Percentiles rank a stretch among this genome's conserved stretches.
These are phyloP conservation scores for Parasteatoda tepidariorum DNA, from an alignment of 1,140 invertebrate genomes.

Conservation along the genomic window DNA sequence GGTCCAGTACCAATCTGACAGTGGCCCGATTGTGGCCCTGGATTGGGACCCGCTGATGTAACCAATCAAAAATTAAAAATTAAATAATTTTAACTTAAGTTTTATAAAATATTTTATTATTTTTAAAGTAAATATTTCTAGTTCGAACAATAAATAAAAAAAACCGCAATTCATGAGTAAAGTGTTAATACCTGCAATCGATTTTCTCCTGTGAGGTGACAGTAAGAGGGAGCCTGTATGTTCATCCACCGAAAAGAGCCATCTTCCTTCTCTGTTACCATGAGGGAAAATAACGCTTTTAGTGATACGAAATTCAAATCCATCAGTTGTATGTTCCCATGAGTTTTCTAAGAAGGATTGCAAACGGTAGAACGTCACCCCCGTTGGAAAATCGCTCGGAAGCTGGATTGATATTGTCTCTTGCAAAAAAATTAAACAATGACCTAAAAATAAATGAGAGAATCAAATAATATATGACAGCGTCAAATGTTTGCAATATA, in stretches of 20 bases:
- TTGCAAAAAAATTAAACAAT: not conserved
- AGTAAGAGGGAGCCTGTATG: conserved; percentile 29
- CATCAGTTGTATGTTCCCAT: not conserved
- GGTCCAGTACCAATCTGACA: too few species aligned
- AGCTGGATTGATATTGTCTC: not conserved
- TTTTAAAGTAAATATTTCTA: too few species aligned
- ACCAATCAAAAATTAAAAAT: too few species aligned
- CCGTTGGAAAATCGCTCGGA: conserved; percentile 13
- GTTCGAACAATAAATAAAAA: too few species aligned
- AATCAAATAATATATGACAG: too few species aligned
- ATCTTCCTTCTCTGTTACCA: not conserved
- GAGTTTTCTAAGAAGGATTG: not conserved
- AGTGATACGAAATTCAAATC: not conserved
- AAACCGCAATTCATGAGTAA: too few species aligned
- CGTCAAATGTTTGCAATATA: too few species aligned
- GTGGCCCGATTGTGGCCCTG: too few species aligned
- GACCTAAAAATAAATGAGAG: too few species aligned
- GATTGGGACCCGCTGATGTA: too few species aligned
- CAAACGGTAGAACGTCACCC: not conserved
- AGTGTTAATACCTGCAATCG: conserved; percentile 37
- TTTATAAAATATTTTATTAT: too few species aligned
- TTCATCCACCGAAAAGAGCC: conserved; percentile 25
- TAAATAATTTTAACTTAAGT: too few species aligned
- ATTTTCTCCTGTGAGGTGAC: conserved; percentile 16
- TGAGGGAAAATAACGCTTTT: not conserved